These are phyloP conservation scores for Siphlonurus alternatus DNA, from an alignment of 2,888 invertebrate species.

Conservation along the genomic window DNA sequence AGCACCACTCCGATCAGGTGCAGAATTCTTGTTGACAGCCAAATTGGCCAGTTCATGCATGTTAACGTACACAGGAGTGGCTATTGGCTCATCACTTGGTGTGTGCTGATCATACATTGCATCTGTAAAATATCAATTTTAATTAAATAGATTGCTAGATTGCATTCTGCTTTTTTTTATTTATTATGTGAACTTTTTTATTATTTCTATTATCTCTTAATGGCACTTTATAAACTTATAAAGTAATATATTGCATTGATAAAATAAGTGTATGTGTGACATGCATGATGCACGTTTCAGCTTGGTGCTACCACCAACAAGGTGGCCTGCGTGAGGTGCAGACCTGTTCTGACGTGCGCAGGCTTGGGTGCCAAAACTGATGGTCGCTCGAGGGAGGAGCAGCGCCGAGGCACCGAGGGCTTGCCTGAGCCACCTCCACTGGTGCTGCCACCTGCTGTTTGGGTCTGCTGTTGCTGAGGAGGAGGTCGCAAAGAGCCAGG, in stretches of 20 bases:
- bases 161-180: no score
- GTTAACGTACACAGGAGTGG: slow-evolving; percentile 65
- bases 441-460: slow-evolving; percentile 9
- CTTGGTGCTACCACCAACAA: no score
- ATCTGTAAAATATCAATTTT: neutral
- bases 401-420: slow-evolving; percentile 62
- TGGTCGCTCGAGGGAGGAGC: slow-evolving; percentile 58
- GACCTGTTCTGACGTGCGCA: neutral
- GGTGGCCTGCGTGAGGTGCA: no score
- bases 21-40: slow-evolving; percentile 49
- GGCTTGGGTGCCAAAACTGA: neutral
- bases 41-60: slow-evolving; percentile 77
- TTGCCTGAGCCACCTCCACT: slow-evolving; percentile 23
- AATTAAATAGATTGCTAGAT: neutral
- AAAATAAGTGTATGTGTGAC: no score
- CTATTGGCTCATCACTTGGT: neutral
- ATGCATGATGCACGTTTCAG: no score
- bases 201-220: no score
- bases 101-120: neutral
- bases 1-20: neutral
- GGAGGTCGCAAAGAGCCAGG: slow-evolving; percentile 22
- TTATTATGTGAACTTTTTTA: neutral
- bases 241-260: no score
- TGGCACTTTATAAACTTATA: no score
- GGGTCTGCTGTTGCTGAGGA: slow-evolving; percentile 22